A percentile compares a stretch with the other conserved stretches of the same genome.
Evolutionary conservation across 2,797 vertebrate species (phyloP).

Genomic region (Pseudochaenichthys georgianus): DNA sequence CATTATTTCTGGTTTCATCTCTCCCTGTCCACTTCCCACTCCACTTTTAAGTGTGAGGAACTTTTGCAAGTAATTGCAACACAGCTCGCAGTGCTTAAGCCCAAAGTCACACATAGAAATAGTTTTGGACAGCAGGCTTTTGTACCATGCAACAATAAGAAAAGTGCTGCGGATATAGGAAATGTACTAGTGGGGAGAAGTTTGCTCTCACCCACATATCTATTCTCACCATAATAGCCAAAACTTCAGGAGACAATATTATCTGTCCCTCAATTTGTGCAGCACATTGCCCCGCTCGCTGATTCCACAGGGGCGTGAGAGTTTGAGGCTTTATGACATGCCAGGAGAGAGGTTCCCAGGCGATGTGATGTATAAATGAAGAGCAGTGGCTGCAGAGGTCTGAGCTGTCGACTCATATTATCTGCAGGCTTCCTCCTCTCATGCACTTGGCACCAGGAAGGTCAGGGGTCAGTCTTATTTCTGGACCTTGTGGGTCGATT

Average conservation of each 20-base stretch:
- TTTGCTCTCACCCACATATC: not conserved
- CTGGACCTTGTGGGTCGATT: conserved; percentile 20
- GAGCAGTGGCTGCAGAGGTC: conserved; percentile 52
- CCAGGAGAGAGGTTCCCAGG: conserved; percentile 44
- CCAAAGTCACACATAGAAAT: conserved; percentile 21
- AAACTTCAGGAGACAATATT: conserved; percentile 3
- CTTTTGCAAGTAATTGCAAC: conserved; percentile 58
- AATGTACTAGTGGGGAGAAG: not conserved
- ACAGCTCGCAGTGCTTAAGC: conserved; percentile 3
- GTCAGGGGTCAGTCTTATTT: conserved; percentile 52
- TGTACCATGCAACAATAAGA: conserved; percentile 22
- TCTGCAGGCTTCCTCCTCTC: conserved; percentile 28
- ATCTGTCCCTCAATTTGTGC: conserved; percentile 38
- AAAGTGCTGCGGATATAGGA: not conserved
- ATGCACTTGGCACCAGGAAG: conserved; percentile 28
- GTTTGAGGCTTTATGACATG: conserved; percentile 54
- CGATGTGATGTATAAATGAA: conserved; percentile 70
- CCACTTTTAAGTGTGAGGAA: conserved; percentile 12
- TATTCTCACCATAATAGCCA: conserved; percentile 17
- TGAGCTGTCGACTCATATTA: conserved; percentile 69
- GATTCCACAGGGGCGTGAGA: conserved; percentile 29
- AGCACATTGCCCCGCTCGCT: conserved; percentile 20
- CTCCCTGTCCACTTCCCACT: conserved; percentile 36
- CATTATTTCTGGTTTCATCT: conserved; percentile 60
- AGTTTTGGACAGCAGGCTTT: conserved; percentile 1